These are phyloP conservation scores for Conus ventricosus DNA, from an alignment of 1,140 invertebrate genomes.

Conservation along the genomic window DNA sequence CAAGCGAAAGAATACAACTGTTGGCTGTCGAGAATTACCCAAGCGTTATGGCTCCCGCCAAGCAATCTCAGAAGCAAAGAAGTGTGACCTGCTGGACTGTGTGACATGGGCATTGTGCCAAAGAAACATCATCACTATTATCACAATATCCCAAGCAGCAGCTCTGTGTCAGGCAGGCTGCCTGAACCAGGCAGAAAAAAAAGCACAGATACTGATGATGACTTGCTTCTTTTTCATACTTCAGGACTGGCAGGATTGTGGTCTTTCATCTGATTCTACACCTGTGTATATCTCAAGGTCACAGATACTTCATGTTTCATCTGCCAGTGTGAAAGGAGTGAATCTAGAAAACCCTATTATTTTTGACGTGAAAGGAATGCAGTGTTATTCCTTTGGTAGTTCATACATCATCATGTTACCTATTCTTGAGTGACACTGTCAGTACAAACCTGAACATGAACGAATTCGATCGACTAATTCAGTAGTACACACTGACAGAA, in stretches of 20 bases:
- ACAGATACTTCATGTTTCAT: neutral
- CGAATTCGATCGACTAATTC: too few relatives aligned
- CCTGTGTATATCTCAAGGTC: neutral
- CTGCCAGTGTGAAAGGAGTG: neutral
- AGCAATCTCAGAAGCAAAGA: conserved; percentile 24
- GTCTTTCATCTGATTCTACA: neutral
- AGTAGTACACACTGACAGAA: too few relatives aligned
- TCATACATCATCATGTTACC: neutral
- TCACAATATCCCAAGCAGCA: neutral
- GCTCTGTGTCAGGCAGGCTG: conserved; percentile 3
- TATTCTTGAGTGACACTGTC: neutral
- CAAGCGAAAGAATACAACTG: neutral
- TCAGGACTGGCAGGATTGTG: too few relatives aligned
- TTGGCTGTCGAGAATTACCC: neutral
- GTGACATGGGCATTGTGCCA: conserved; percentile 3
- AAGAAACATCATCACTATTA: conserved; percentile 14
- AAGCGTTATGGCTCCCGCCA: neutral
- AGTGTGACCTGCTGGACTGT: conserved; percentile 22
- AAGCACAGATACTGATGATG: conserved; percentile 13
- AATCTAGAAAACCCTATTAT: neutral
- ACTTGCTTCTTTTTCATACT: neutral
- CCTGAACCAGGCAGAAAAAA: conserved; percentile 12
- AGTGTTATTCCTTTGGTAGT: neutral
- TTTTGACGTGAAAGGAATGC: neutral
- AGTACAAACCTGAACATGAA: too few relatives aligned